A percentile compares a stretch with the other conserved stretches of the same genome.
These are phyloP conservation scores for Pandion haliaetus DNA, from an alignment of 2,113 vertebrate species.

Conservation along the genomic window DNA sequence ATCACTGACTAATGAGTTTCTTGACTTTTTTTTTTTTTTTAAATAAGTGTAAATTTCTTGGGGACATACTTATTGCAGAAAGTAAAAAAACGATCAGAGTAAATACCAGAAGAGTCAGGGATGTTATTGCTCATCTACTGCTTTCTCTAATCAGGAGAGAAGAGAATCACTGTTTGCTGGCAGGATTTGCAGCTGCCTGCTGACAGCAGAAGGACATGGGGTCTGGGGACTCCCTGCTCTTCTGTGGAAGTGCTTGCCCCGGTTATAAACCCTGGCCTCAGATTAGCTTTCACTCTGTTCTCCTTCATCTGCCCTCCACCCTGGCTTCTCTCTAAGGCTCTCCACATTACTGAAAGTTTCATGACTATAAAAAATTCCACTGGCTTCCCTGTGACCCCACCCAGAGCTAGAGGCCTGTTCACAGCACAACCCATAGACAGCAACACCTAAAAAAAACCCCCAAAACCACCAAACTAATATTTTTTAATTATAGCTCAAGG, in stretches of 20 bases:
- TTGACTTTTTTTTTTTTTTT: neutral
- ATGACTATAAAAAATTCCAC: neutral
- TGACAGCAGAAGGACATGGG: fast-evolving
- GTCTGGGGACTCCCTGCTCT: neutral
- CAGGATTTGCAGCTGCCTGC: neutral
- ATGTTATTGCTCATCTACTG: neutral
- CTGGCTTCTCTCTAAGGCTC: neutral
- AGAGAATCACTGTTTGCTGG: neutral
- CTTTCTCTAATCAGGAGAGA: neutral
- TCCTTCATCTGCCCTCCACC: neutral
- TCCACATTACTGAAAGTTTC: neutral
- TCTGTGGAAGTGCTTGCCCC: neutral
- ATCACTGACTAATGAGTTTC: neutral
- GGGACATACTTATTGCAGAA: neutral
- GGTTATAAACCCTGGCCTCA: neutral
- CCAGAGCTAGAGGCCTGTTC: neutral
- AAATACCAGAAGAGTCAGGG: neutral
- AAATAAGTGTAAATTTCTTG: neutral
- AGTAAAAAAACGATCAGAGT: neutral
- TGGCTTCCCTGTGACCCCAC: neutral
- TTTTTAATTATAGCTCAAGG: neutral
- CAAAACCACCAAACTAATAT: too few species aligned
- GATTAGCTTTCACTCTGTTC: neutral
- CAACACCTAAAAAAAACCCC: neutral
- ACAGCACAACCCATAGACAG: neutral